A percentile compares a stretch with the other conserved stretches of the same genome.
Evolutionary conservation across 2,888 invertebrate genomes (phyloP).

Genomic region (Chrysopilus asiliformis): DNA sequence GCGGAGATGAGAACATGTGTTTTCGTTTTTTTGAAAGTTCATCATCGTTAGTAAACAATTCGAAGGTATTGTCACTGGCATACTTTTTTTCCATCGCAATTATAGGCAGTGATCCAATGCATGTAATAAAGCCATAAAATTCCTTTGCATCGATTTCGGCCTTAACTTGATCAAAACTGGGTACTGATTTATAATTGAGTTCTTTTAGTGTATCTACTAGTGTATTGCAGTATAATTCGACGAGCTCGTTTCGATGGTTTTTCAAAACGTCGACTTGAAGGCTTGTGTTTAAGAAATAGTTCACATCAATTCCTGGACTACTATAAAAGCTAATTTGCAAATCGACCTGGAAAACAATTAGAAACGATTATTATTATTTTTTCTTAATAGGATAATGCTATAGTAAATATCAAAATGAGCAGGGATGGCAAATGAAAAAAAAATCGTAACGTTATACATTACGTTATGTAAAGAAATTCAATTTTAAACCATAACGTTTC

Average conservation of each 20-base stretch:
- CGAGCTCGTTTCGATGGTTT: conserved; percentile 21
- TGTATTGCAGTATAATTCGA: conserved; percentile 23
- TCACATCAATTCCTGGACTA: conserved; percentile 32
- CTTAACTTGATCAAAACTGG: conserved; percentile 22
- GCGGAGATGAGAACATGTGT: conserved; percentile 22
- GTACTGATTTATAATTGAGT: conserved; percentile 13
- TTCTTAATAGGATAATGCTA: too few species aligned
- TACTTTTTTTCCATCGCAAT: conserved; percentile 24
- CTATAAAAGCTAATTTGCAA: conserved; percentile 28
- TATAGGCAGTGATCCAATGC: conserved; percentile 23
- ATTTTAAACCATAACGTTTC: too few species aligned
- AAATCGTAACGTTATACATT: too few species aligned
- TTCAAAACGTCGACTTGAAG: conserved; percentile 23
- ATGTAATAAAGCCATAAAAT: conserved; percentile 26
- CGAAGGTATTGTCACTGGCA: conserved; percentile 22
- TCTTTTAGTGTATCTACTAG: conserved; percentile 20
- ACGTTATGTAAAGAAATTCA: too few species aligned
- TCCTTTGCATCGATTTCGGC: conserved; percentile 22
- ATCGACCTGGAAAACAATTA: conserved; percentile 20
- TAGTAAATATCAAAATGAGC: too few species aligned
- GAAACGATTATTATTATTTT: neutral
- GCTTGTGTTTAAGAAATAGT: conserved; percentile 32
- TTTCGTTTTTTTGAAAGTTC: conserved; percentile 20
- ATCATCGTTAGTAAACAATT: conserved; percentile 22
- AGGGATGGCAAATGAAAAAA: too few species aligned